Base-by-base conservation (phyloP, 2,113 vertebrate species). In the Oplegnathus fasciatus region DNA sequence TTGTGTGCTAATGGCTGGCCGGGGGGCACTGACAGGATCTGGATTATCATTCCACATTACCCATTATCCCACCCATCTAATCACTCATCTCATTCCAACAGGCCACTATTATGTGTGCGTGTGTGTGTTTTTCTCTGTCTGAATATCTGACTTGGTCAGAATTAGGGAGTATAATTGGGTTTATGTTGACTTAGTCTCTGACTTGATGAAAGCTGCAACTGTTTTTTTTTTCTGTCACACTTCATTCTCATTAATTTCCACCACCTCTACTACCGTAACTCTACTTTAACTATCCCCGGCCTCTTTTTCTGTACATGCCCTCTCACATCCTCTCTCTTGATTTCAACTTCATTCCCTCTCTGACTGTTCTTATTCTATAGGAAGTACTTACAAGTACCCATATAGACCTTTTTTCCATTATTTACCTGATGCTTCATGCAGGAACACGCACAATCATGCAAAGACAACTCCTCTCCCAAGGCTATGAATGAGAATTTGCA, bases 271-370 rank as follows among this genome's bases (percentile, higher is more conserved):
- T 22, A 55, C 28, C 18, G n/a, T 6, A 32, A 52, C 9, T 24
- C 8, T 78, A 4, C 9, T 30, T 55, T 11, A 24, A 55, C 48
- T 75, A 11, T 42, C 28, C 4, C 11, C 42, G 0, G 17, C 11
- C 26, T 44, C 50, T 52, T 30, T 48, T 8, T 20, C 7, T 48
- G 8, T 55, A 42, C 8, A 46, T 70, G 4, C 4, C 3, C 18
- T 6, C 24, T 34, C 28, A 26, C 71, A 15, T 26, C n/a, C 32
- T 67, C 34, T 37, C 60, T 58, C 46, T 58, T 42, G 32, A 62
- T 61, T 77, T 80, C 18, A 58, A 72, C 44, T 30, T 68, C 7
- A 42, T 50, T 83, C 61, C 61, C 50, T 60, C 17, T 17, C 37
- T 42, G 54, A 55, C 44, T 34, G 2, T 17, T 67, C 17, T 1